Percentiles rank a stretch among this genome's conserved stretches.
Evolutionary conservation across 2,797 vertebrate species (phyloP).

Genomic region (Clamator glandarius): DNA sequence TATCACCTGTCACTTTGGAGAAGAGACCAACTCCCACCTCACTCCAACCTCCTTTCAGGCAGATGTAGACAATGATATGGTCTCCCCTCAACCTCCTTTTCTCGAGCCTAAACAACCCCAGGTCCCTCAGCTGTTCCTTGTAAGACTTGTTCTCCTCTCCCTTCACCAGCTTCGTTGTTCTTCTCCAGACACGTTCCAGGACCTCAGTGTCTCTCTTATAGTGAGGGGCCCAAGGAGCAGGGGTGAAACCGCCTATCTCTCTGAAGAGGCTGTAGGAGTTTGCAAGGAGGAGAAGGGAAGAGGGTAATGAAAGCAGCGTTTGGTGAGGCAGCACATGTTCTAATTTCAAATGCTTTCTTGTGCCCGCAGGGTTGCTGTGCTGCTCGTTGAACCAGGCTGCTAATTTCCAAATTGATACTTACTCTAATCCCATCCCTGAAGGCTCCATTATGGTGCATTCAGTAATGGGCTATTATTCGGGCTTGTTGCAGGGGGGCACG

Average conservation of each 20-base stretch:
- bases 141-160: too few relatives aligned
- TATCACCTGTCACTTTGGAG: too few relatives aligned
- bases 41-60: too few relatives aligned
- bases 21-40: too few relatives aligned
- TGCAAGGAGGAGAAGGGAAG: not conserved
- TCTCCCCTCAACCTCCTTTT: too few relatives aligned
- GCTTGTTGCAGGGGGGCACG: not conserved
- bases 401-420: conserved; percentile 35
- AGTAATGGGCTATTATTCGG: not conserved
- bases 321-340: not conserved
- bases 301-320: not conserved
- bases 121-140: too few relatives aligned
- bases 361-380: not conserved
- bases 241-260: not conserved
- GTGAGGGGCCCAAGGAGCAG: rapidly evolving
- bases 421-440: conserved; percentile 15
- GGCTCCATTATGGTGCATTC: not conserved
- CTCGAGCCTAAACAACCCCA: too few relatives aligned
- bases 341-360: not conserved
- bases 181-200: too few relatives aligned
- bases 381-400: conserved; percentile 42
- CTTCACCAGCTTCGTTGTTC: too few relatives aligned
- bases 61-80: too few relatives aligned
- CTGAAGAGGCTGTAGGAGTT: not conserved
- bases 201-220: too few relatives aligned